phyloP scores from a whole-genome alignment of 2,888 invertebrate genomes.

The Epistrophe grossulariae region DNA sequence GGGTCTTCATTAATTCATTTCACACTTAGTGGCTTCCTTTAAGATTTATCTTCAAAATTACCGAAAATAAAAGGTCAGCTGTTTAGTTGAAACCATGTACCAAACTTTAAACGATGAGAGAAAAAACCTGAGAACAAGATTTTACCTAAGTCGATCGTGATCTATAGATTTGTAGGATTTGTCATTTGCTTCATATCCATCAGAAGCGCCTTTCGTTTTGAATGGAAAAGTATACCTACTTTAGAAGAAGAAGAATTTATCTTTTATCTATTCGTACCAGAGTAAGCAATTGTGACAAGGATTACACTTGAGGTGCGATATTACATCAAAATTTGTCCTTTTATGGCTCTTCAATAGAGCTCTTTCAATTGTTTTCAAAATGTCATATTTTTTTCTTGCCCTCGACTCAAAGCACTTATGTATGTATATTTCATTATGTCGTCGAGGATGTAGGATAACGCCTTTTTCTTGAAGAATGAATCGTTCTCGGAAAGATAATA shows the following conservation, averaged over 20 bases:
- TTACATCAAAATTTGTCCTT: slow-evolving; percentile 69
- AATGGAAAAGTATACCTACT: background rate
- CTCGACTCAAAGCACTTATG: slow-evolving; percentile 30
- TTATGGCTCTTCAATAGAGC: slow-evolving; percentile 31
- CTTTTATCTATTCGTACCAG: slow-evolving; percentile 68
- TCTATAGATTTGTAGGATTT: slow-evolving; percentile 50
- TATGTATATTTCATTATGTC: slow-evolving; percentile 39
- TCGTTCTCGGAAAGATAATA: background rate
- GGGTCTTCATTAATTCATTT: too few relatives aligned
- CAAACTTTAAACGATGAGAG: background rate
- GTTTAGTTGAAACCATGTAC: background rate
- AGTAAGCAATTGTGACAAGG: slow-evolving; percentile 79
- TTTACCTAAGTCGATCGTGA: slow-evolving; percentile 48
- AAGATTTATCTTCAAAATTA: too few relatives aligned
- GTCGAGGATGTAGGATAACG: slow-evolving; percentile 28
- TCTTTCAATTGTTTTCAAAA: slow-evolving; percentile 46
- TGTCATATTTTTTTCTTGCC: slow-evolving; percentile 33
- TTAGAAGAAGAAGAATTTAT: slow-evolving; percentile 33
- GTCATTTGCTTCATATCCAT: slow-evolving; percentile 44
- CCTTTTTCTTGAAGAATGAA: slow-evolving; percentile 9
- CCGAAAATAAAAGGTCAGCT: too few relatives aligned
- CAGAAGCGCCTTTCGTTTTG: slow-evolving; percentile 38
- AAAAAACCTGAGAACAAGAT: slow-evolving; percentile 25
- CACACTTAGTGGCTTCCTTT: too few relatives aligned
- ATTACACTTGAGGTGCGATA: slow-evolving; percentile 77